Evolutionary conservation across 35 echinoderm and acorn worm genomes (phyloP), one percentile per base, ranked within the genome.

Genomic region (Diadema setosum): DNA sequence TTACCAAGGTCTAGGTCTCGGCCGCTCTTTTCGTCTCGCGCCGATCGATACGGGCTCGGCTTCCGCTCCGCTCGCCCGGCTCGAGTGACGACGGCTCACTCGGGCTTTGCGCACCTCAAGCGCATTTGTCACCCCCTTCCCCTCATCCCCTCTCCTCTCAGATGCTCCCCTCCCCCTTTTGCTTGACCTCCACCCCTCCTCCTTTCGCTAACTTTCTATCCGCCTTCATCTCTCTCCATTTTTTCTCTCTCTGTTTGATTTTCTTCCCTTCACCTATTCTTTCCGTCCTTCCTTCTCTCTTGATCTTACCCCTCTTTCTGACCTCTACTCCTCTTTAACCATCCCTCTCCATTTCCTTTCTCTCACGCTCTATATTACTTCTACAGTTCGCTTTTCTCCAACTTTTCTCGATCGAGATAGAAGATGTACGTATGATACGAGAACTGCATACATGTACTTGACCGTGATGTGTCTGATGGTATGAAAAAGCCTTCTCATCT

Each of bases 1-100:
- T 67, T 67, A 33, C 63, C 63, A 67, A 67, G 63, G 63, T 67
- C 63, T 67, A 67, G 63, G 63, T 67, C 63, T 67, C 37, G 63
- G 63, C 37, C 63, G 63, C 63, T 26, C n/a, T 67, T 34, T 34
- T 34, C 37, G 63, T 67, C 27, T 67, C 30, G 37, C 37, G 63
- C 63, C 24, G 37, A 67, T 67, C 63, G 63, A 67, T 67, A 67
- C 63, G 63, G 37, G 63, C 27, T 34, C 20, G 63, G 63, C 63
- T 67, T 67, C 63, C 63, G 63, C 63, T 67, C 63, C 27, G 16
- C 63, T 67, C 37, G 27, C 25, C 1, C 9, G 63, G 63, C 6
- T 67, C 63, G 30, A 67, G 63, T 67, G 26, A 60, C 21, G 30
- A 15, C n/a, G 57, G n/a, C 11, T 7, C 57, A 60, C 21, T 16